Base-by-base conservation (phyloP, 2,113 vertebrate genomes). In the Polypterus senegalus region DNA sequence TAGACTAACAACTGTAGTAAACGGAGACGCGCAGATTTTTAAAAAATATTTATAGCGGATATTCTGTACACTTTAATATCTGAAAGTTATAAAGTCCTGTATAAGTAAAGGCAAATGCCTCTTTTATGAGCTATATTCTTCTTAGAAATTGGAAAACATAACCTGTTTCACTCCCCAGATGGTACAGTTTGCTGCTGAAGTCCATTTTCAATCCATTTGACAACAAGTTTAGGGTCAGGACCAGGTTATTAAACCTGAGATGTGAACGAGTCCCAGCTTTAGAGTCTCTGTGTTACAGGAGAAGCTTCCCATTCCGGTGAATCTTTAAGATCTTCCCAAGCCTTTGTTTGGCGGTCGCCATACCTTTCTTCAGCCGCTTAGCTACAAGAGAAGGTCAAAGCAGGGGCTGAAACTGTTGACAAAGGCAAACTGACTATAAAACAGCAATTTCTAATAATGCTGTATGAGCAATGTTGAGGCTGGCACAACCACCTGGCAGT, bases 311-410 rank as follows among this genome's bases (percentile, higher is more conserved):
- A 0, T 98, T 98, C 80, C 94, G 91, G 80, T 97, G 96, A 76
- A 98, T 98, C 85, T 98, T 98, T 88, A 98, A 83, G 81, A 98
- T 98, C 88, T 97, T 98, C 80, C 96, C 93, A 62, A 98, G 96
- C 91, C 96, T 94, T 83, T 98, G 96, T 87, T 98, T 98, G 78
- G 96, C 94, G 9, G 96, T 98, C 48, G 96, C 96, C 96, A 98
- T 97, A 77, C 96, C 96, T 89, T 98, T 98, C 91, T 94, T 97
- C 84, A 93, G 89, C 77, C 94, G 89, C 84, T 98, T 98, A 54
- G 93, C 96, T 97, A 81, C 9, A 74, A 74, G 61, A 68, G 57
- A 27, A 2, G 27, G 27, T 27, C 27, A 27, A 27, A 27, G 53
- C 9, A 54, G 3, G 44, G 27, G 27, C 27, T 27, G 27, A 27